Percentiles rank a stretch among this genome's conserved stretches.
Evolutionary conservation across 2,888 invertebrate species (phyloP).

Genomic region (Tetragonisca angustula): DNA sequence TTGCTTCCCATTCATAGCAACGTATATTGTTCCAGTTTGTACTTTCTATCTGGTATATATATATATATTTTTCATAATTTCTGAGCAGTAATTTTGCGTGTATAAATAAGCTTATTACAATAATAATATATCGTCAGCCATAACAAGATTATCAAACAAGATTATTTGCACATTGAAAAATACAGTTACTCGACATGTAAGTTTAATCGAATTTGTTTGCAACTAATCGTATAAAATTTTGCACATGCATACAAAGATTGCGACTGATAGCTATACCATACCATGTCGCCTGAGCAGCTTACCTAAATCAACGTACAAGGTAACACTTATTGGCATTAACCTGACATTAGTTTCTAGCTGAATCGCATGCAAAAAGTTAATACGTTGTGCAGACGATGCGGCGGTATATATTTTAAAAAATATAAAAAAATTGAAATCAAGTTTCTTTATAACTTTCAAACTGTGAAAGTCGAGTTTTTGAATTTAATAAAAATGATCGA

Average conservation of each 20-base stretch:
- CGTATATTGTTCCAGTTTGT: background rate
- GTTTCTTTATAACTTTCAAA: background rate
- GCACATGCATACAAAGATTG: background rate
- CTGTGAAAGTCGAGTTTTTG: background rate
- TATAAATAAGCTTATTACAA: background rate
- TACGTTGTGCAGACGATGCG: background rate
- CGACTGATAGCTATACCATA: background rate
- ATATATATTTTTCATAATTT: too few relatives aligned
- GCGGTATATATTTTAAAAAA: background rate
- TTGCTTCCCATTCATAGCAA: constrained; percentile 14
- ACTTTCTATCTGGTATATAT: background rate
- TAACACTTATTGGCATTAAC: background rate
- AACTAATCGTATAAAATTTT: background rate
- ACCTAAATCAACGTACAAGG: background rate
- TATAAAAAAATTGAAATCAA: too few relatives aligned
- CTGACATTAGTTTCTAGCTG: background rate
- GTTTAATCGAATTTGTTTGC: background rate
- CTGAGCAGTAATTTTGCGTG: too few relatives aligned
- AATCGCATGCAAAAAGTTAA: background rate
- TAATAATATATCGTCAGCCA: background rate
- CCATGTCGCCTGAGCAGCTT: background rate
- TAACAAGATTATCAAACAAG: background rate
- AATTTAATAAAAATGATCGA: background rate
- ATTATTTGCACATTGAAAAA: too few relatives aligned
- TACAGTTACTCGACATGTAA: background rate